These are phyloP conservation scores for Prorops nasuta DNA, from an alignment of 1,140 invertebrate species.

Conservation along the genomic window DNA sequence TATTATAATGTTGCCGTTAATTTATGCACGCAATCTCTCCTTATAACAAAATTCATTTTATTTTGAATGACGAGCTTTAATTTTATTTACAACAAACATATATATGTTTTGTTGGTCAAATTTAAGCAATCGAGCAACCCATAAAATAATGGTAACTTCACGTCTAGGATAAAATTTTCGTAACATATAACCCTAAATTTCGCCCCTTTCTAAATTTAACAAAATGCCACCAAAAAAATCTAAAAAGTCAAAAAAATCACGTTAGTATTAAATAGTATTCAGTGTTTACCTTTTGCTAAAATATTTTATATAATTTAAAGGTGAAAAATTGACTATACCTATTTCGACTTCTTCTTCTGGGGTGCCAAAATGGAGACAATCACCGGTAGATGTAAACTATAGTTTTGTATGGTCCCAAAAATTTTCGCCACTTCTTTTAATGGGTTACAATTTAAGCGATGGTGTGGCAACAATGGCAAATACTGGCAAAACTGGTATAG, in stretches of 20 bases:
- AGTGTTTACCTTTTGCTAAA: neutral
- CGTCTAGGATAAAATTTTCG: no score
- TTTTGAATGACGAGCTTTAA: no score
- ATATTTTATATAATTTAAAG: neutral
- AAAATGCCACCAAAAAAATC: neutral
- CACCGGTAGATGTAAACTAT: constrained; percentile 28
- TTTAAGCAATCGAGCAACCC: no score
- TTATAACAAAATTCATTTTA: no score
- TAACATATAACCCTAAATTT: constrained; percentile 6
- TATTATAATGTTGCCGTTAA: no score
- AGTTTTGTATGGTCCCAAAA: constrained; percentile 19
- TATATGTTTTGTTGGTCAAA: no score
- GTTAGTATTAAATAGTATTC: neutral
- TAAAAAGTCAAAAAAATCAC: constrained; percentile 1
- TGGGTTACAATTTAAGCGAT: constrained; percentile 25
- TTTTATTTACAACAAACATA: no score
- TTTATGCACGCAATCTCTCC: no score
- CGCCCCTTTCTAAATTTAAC: neutral
- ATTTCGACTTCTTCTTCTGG: constrained; percentile 31
- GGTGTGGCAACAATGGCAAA: constrained; percentile 42
- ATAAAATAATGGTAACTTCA: no score
- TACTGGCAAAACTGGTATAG: constrained; percentile 53
- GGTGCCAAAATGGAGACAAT: constrained; percentile 36
- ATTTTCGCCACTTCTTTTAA: constrained; percentile 27
- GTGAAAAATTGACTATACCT: constrained; percentile 1